Conservation (phyloP, 2,888 invertebrate genomes). For the Himalopsyche tibetana region DNA sequence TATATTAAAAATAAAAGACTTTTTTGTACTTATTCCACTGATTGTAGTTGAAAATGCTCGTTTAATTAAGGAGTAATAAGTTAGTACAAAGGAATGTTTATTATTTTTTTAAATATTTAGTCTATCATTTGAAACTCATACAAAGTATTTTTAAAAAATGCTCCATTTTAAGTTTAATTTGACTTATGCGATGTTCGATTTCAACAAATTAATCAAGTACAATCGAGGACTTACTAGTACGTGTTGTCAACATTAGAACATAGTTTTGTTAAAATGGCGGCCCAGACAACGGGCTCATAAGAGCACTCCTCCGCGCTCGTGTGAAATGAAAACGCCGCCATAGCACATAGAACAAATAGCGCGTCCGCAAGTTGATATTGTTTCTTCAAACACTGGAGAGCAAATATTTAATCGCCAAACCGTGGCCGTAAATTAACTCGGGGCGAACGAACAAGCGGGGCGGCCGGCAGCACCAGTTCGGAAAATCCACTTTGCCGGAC, state of each 20-base stretch:
- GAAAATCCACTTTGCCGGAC: not conserved
- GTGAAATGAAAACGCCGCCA: constrained; percentile 4
- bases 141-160: too few relatives aligned
- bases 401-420: constrained; percentile 44
- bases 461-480: not conserved
- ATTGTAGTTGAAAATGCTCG: too few relatives aligned
- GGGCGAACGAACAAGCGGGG: not conserved
- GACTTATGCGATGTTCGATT: too few relatives aligned
- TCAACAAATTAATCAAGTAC: too few relatives aligned
- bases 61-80: too few relatives aligned
- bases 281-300: not conserved
- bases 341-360: not conserved
- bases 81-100: too few relatives aligned
- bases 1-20: too few relatives aligned
- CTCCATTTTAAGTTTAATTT: too few relatives aligned
- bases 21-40: too few relatives aligned
- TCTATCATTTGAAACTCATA: too few relatives aligned
- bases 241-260: not conserved
- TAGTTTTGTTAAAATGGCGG: not conserved
- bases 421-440: not conserved
- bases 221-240: too few relatives aligned
- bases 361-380: constrained; percentile 1
- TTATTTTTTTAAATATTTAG: too few relatives aligned
- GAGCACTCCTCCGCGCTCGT: not conserved
- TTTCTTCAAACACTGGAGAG: constrained; percentile 33